Base-by-base conservation (phyloP, 2,888 invertebrate genomes). In the Sinohyriopsis cumingii region DNA sequence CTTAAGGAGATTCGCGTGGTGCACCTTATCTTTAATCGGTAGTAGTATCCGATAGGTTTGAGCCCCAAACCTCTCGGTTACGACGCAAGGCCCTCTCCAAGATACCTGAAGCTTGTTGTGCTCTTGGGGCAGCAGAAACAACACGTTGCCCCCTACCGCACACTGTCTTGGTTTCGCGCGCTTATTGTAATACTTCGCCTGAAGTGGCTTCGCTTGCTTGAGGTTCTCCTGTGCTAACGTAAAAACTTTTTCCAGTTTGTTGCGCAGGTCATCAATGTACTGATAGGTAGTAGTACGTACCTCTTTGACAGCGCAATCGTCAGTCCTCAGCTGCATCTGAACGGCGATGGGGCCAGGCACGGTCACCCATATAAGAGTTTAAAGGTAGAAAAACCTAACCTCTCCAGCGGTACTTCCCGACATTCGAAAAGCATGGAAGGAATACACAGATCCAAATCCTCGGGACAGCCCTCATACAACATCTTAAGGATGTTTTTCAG, bases 401-500 rank as follows among this genome's bases (percentile, higher is more conserved):
- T 71, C 22, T 61, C 74, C 45, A 76, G 72, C 24, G 76, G 74
- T 15, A 71, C 72, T 65, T 76, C 79, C 22, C 77, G 55, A n/a
- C 76, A 76, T 9, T 72, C 77, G 67, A 77, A 79, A n/a, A 79
- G 56, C 5, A 72, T 45, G 9, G 73, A 57, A 59, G 71, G 22
- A 22, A 77, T 22, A 61, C 71, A 77, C 53, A 70, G 59, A 63
- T 82, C 79, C 78, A 80, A 78, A 24, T 80, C 68, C 24, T 71
- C 69, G 4, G 71, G 75, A 25, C 57, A 19, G 28, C 78, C 72
- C 3, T 55, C 59, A 59, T 67, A 59, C 69, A 78, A 0, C 28
- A 3, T 28, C 28, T 28, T 28, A 28, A 28, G 28, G 0, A 5
- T 3, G 28, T 28, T 28, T 1, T 28, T 28, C 28, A 28, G 28